Percentiles rank a stretch among this genome's conserved stretches.
Evolutionary conservation across 1,140 invertebrate species (phyloP).

Genomic region (Calliopsis andreniformis): DNA sequence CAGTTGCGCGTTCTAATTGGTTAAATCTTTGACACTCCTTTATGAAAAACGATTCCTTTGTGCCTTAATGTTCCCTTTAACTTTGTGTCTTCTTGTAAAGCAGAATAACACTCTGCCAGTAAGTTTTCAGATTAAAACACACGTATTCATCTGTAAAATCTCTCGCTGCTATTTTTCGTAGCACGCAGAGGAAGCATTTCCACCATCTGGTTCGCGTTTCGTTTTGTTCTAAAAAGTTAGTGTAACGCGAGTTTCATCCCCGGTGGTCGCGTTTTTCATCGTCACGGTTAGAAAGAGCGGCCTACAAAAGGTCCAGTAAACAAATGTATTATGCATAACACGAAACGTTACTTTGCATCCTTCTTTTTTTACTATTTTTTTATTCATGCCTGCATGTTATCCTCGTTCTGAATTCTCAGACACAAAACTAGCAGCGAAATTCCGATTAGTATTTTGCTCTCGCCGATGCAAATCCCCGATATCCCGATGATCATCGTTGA

Average conservation of each 20-base stretch:
- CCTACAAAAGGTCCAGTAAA: background rate
- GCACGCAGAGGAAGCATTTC: too few relatives aligned
- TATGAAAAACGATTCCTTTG: too few relatives aligned
- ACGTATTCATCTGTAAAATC: too few relatives aligned
- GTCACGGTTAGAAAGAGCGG: background rate
- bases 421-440: background rate
- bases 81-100: too few relatives aligned
- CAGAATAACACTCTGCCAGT: too few relatives aligned
- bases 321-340: conserved; percentile 6
- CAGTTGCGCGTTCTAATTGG: too few relatives aligned
- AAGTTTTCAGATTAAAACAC: too few relatives aligned
- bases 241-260: background rate
- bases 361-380: background rate
- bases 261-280: background rate
- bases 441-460: background rate
- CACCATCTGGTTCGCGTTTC: too few relatives aligned
- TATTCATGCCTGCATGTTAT: background rate
- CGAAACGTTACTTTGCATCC: background rate
- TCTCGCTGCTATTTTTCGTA: too few relatives aligned
- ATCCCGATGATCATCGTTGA: conserved; percentile 4
- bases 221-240: conserved; percentile 2
- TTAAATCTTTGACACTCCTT: too few relatives aligned
- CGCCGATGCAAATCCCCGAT: background rate
- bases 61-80: too few relatives aligned
- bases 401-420: background rate